These are phyloP conservation scores for Pluvianellus socialis DNA, from an alignment of 2,113 vertebrate species.

Conservation along the genomic window DNA sequence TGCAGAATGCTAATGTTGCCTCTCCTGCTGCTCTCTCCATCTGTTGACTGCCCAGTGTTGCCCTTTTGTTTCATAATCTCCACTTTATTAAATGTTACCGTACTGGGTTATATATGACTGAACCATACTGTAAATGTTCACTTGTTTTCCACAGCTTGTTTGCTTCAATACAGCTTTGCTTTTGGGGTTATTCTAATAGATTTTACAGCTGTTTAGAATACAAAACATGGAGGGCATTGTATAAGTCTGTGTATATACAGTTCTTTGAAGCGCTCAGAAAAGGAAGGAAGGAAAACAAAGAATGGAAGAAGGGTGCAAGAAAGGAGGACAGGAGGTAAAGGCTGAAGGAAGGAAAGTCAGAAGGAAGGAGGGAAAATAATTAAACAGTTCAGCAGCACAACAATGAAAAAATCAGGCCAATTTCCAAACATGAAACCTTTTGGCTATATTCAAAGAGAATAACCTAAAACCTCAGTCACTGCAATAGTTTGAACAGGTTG, in stretches of 20 bases:
- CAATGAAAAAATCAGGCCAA: not conserved
- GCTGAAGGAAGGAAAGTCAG: not conserved
- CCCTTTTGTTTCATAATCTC: conserved; percentile 51
- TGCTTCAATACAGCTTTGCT: not conserved
- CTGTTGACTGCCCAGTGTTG: conserved; percentile 58
- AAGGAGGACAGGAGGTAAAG: not conserved
- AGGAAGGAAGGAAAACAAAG: too few species aligned
- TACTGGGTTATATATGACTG: conserved; percentile 11
- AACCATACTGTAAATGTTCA: not conserved
- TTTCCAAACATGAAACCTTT: not conserved
- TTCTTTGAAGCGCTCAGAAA: not conserved
- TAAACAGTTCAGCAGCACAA: not conserved
- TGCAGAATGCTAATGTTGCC: conserved; percentile 57
- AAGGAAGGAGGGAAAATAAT: not conserved
- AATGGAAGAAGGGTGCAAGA: too few species aligned
- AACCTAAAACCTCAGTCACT: not conserved
- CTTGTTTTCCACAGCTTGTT: conserved; percentile 25
- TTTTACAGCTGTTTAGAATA: not conserved
- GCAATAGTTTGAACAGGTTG: not conserved
- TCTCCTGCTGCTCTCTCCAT: conserved; percentile 65
- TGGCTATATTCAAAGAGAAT: not conserved
- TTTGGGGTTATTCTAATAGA: not conserved
- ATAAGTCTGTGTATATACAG: not conserved
- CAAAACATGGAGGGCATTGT: not conserved
- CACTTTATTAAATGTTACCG: conserved; percentile 21